Evolutionary conservation across 2,113 vertebrate genomes (phyloP), one percentile per base, ranked within the genome.

Genomic region (Numenius arquata): DNA sequence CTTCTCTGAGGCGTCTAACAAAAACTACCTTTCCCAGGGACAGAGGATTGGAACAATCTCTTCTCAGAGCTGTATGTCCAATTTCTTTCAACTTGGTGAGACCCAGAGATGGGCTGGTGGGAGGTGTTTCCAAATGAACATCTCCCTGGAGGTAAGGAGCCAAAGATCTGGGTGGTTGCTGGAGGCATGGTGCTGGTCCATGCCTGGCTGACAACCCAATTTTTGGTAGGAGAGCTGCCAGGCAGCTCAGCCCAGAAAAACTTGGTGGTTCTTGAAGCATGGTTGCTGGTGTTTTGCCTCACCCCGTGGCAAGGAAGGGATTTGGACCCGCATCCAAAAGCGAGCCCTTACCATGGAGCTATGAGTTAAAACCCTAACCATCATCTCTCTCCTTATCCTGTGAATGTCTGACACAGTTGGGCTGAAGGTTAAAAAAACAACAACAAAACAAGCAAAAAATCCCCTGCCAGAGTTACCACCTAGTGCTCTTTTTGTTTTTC

Each of bases 301-400:
- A 23, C 12, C 5, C 50, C 0, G 0, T 71, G 47, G 52, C 26
- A 74, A 67, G 34, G 48, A 56, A 90, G 25, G 36, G 67, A n/a
- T 47, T 14, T 40, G 38, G 52, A 55, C 29, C 61, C 14, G 6
- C 52, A 81, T 53, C 56, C 74, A 61, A 29, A 81, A 77, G 16
- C 0, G 0, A 81, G 25, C 15, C 52, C 47, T 52, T 48, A 15
- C 38, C 2, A 0, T 17, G 20, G 65, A 86, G 25, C 59, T 58
- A 1, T 27, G 61, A 50, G 18, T 55, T 79, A 25, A 88, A 85
- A 29, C 10, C 23, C 23, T 48, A 75, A 1, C 2, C 38, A 29
- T 27, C 19, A 20, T 27, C 52, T 55, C 32, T 30, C 18, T 21
- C 66, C 26, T 78, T 38, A 16, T 25, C 17, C 65, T 40, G 12